These are phyloP conservation scores for Hydraecia micacea DNA, from an alignment of 2,888 invertebrate genomes.

Conservation along the genomic window DNA sequence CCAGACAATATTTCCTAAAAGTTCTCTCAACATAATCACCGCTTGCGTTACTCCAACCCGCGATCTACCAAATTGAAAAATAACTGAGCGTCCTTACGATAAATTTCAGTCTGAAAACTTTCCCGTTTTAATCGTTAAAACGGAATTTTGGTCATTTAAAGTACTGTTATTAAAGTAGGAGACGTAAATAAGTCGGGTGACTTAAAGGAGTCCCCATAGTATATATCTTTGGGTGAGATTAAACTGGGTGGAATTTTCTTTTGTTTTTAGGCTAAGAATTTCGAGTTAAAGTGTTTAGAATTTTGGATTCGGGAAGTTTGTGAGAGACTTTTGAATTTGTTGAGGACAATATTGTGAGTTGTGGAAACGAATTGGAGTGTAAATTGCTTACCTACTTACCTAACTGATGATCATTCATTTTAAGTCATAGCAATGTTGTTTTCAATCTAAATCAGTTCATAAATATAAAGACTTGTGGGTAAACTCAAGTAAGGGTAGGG, in stretches of 20 bases:
- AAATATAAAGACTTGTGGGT: no score
- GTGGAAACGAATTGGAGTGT: conserved; percentile 26
- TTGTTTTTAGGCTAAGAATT: conserved; percentile 57
- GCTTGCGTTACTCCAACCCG: conserved; percentile 79
- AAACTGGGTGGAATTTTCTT: conserved; percentile 62
- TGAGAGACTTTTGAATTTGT: conserved; percentile 28
- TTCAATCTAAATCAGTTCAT: not conserved
- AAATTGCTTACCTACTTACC: not conserved
- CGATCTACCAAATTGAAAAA: conserved; percentile 87
- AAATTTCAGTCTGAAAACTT: conserved; percentile 82
- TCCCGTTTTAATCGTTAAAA: conserved; percentile 77
- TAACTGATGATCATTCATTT: not conserved
- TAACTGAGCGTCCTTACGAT: conserved; percentile 85
- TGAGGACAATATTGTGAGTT: conserved; percentile 14
- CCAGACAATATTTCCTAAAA: conserved; percentile 75
- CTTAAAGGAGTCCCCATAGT: conserved; percentile 56
- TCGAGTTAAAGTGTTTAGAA: conserved; percentile 36
- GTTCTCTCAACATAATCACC: conserved; percentile 78
- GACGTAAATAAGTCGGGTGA: conserved; percentile 73
- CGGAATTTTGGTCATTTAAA: conserved; percentile 79
- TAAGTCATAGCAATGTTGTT: not conserved
- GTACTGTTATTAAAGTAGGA: conserved; percentile 75
- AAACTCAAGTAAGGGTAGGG: not conserved
- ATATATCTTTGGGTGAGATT: conserved; percentile 62
- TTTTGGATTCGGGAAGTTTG: conserved; percentile 36